Conservation (phyloP, 2,888 invertebrate genomes). For the Catocala sponsa region DNA sequence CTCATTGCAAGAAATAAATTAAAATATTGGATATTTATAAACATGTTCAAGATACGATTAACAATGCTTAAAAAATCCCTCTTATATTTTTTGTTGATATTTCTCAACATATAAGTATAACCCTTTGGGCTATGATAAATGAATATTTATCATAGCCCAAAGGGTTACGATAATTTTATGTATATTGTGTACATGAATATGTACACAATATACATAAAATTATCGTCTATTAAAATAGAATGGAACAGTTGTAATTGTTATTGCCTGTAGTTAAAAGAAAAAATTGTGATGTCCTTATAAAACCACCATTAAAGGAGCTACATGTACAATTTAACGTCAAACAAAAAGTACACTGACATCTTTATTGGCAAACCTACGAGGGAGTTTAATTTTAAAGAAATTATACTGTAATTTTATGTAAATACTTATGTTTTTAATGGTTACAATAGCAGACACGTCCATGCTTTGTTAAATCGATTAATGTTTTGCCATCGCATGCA, state of each 20-base stretch:
- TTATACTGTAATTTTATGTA: constrained; percentile 4
- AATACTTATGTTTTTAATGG: neutral
- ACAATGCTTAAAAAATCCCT: too few relatives aligned
- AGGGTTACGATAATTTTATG: too few relatives aligned
- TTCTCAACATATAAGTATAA: too few relatives aligned
- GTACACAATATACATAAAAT: constrained; percentile 5
- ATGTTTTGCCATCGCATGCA: too few relatives aligned
- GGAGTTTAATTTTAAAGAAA: neutral
- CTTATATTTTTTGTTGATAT: too few relatives aligned
- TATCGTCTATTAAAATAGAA: constrained; percentile 2
- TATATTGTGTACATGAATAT: too few relatives aligned
- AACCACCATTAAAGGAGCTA: neutral
- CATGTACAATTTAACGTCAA: constrained; percentile 5
- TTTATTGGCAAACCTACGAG: constrained; percentile 7
- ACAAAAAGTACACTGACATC: constrained; percentile 14
- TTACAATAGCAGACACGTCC: too few relatives aligned
- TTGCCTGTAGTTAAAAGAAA: constrained; percentile 2
- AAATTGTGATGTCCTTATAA: constrained; percentile 15
- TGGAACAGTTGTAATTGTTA: constrained; percentile 8
- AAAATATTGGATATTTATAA: too few relatives aligned
- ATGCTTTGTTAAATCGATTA: too few relatives aligned
- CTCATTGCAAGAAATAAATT: too few relatives aligned
- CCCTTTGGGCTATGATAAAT: neutral
- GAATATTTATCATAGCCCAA: too few relatives aligned
- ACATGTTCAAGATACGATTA: too few relatives aligned